phyloP scores from a whole-genome alignment of 1,140 invertebrate species.

The Neomicropteryx cornuta region DNA sequence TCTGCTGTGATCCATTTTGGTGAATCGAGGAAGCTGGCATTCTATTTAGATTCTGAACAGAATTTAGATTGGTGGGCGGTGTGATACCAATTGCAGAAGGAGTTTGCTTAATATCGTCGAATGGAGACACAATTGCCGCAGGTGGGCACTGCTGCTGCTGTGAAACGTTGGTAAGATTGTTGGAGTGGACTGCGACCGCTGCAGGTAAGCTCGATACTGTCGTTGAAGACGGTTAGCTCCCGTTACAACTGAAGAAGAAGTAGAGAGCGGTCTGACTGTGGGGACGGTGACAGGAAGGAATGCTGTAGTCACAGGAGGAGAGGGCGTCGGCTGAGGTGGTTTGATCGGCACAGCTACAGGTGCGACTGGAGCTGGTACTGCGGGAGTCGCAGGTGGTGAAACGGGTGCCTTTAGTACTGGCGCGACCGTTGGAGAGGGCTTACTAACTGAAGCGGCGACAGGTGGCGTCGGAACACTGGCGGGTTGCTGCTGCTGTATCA shows the following conservation, averaged over 20 bases:
- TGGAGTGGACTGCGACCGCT: constrained; percentile 7
- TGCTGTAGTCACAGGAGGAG: constrained; percentile 9
- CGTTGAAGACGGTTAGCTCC: constrained; percentile 10
- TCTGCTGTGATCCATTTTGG: too few relatives aligned
- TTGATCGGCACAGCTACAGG: constrained; percentile 5
- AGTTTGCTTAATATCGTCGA: too few relatives aligned
- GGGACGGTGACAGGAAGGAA: constrained; percentile 14
- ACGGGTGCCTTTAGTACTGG: constrained; percentile 4
- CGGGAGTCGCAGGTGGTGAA: constrained; percentile 9
- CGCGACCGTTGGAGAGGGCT: constrained; percentile 8
- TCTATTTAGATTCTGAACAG: too few relatives aligned
- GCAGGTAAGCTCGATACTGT: constrained; percentile 3
- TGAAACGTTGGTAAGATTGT: too few relatives aligned
- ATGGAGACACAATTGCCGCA: too few relatives aligned
- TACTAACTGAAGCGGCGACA: constrained; percentile 8
- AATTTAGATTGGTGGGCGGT: too few relatives aligned
- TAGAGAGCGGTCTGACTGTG: constrained; percentile 16
- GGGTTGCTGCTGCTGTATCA: constrained; percentile 9
- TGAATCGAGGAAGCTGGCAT: constrained; percentile 6
- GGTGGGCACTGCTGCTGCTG: too few relatives aligned
- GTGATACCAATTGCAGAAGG: too few relatives aligned
- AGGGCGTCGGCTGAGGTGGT: constrained; percentile 5
- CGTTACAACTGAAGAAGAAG: too few relatives aligned
- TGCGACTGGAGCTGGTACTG: constrained; percentile 11
- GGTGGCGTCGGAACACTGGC: constrained; percentile 9